These are phyloP conservation scores for Apotomis capreana DNA, from an alignment of 2,888 invertebrate genomes.

Conservation along the genomic window DNA sequence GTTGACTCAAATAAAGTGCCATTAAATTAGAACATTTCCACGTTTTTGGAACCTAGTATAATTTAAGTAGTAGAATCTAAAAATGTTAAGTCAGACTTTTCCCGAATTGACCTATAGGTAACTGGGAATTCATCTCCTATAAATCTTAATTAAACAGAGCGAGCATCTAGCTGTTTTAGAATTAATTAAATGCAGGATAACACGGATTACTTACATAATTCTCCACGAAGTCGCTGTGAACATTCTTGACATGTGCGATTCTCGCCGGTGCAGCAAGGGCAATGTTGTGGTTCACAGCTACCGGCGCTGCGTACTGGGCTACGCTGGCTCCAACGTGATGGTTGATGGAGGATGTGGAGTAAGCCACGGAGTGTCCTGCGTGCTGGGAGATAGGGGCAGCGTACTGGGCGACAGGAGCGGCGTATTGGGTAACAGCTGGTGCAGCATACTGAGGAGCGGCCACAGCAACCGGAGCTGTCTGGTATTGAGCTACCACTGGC, in stretches of 20 bases:
- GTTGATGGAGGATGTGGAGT: slow-evolving; percentile 33
- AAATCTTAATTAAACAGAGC: too few relatives aligned
- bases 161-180: too few relatives aligned
- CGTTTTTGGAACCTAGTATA: too few relatives aligned
- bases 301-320: slow-evolving; percentile 43
- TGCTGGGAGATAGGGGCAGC: slow-evolving; percentile 45
- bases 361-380: slow-evolving; percentile 29
- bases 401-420: slow-evolving; percentile 48
- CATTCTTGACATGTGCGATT: slow-evolving; percentile 74
- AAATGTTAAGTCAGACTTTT: too few relatives aligned
- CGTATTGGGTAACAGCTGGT: slow-evolving; percentile 49
- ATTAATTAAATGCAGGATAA: neutral
- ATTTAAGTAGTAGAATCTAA: too few relatives aligned
- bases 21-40: too few relatives aligned
- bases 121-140: too few relatives aligned
- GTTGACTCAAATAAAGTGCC: too few relatives aligned
- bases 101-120: too few relatives aligned
- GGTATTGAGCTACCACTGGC: slow-evolving; percentile 49
- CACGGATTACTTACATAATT: slow-evolving; percentile 81
- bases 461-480: slow-evolving; percentile 45
- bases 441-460: slow-evolving; percentile 46
- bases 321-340: slow-evolving; percentile 41
- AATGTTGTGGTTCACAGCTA: slow-evolving; percentile 46
- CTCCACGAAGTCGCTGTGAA: slow-evolving; percentile 84
- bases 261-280: slow-evolving; percentile 45